Evolutionary conservation across 2,113 vertebrate genomes (phyloP).

Genomic region (Phalacrocorax aristotelis): DNA sequence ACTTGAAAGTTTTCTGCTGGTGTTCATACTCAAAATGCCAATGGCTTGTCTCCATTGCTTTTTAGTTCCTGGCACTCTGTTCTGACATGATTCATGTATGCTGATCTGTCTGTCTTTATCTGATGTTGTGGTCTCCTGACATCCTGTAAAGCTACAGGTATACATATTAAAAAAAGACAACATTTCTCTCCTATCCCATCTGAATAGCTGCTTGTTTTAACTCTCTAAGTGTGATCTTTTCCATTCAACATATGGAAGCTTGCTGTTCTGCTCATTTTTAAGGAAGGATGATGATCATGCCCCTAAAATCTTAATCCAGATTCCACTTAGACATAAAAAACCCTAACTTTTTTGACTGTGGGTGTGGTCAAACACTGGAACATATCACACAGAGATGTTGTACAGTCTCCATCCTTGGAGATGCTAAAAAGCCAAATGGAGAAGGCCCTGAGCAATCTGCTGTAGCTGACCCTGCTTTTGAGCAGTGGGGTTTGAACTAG

Average conservation of each 20-base stretch:
- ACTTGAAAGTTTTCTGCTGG: neutral
- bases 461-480: neutral
- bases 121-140: neutral
- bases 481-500: neutral
- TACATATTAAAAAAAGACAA: neutral
- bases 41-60: neutral
- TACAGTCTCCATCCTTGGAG: neutral
- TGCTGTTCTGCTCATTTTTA: neutral
- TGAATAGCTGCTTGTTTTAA: neutral
- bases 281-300: neutral
- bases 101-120: neutral
- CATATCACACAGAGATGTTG: neutral
- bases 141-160: neutral
- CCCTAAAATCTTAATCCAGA: neutral
- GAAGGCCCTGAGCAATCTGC: neutral
- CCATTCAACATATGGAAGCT: neutral
- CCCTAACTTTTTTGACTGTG: neutral
- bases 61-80: neutral
- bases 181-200: neutral
- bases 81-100: neutral
- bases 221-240: neutral
- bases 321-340: neutral
- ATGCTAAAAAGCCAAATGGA: neutral
- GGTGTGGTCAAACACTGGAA: neutral
- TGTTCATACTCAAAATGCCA: conserved; percentile 11